Evolutionary conservation across 2,113 vertebrate species (phyloP), one percentile per base, ranked within the genome.

Genomic region (Microcebus murinus): DNA sequence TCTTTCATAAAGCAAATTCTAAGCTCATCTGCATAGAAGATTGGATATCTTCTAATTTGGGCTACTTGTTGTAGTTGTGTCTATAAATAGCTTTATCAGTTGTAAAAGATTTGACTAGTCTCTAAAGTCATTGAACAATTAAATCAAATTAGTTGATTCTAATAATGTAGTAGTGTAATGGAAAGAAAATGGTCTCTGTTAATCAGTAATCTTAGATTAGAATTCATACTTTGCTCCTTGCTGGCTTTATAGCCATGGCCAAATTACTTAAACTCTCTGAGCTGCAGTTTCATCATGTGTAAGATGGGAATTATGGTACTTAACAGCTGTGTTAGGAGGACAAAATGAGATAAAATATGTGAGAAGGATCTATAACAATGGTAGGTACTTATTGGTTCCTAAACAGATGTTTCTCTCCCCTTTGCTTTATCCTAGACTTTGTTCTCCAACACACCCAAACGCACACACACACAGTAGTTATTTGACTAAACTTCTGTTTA

Each of bases 261-360:
- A 95, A 94, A 91, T 95, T 90, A 81, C 59, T 95, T 82, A 82
- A 96, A 93, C 5, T 97, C 77, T 94, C 84, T 89, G 61, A 82
- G 25, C 83, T 94, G n/a, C 7, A 87, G 61, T 93, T 95, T 79
- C 17, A 86, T 97, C 80, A 83, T 87, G 67, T 91, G 31, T 70
- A 59, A 89, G 92, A 89, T 70, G 73, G n/a, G 27, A 89, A 83
- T 95, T 86, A 86, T 77, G 34, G 48, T 82, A 79, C 23, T 34
- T 95, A 90, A 39, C 31, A 74, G 36, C 67, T 85, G 21, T 90
- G 10, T 85, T 74, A 77, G 68, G 55, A 90, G 48, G 59, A 17
- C 18, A 67, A 89, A 91, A 77, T 95, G 36, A 91, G 59, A 76
- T 88, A 90, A 96, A 91, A 82, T 96, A 68, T 80, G 31, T 71